Evolutionary conservation across 1,140 invertebrate species (phyloP), one percentile per base, ranked within the genome.

Genomic region (Muscidifurax raptorellus): DNA sequence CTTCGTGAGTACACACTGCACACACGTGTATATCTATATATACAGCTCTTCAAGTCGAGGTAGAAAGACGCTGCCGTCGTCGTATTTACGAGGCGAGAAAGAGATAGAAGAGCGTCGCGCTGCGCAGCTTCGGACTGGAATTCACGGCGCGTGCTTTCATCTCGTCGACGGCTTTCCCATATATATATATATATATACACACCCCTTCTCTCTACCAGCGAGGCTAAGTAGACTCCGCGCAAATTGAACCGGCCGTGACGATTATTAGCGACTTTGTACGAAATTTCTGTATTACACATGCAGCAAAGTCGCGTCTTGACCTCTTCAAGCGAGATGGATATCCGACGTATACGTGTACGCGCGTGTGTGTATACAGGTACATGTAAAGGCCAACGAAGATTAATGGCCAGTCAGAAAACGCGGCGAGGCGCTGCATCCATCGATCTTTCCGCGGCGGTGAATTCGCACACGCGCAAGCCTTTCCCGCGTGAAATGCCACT

Each of bases 371-470:
- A 28, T 9, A n/a, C 2, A 30, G 2, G 32, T 32, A 9, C 13
- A 22, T 40, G 59, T 0, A 4, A 10, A 10, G 64, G 9, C 30
- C 69, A 59, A 82, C 71, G 80, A 82, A 74, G 80, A 82, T 82
- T 82, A 82, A 82, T 82, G 80, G 71, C 40, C 36, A 52, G 40
- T n/a, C 22, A 6, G 52, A 25, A 59, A 30, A 27, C 66, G 66
- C 66, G 47, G 76, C n/a, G 28, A 6, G 2, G 59, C 22, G 64
- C 25, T 30, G 22, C 47, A 67, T 71, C 78, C 80, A 81, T 81
- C 80, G 80, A 81, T 81, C 80, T 81, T 81, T 72, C n/a, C 47
- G 64, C 78, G 32, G 25, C 69, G 25, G 64, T 18, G 64, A 74
- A 44, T 13, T 28, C 66, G 15, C 52, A 13, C 75, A 22, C 75